Percentiles rank a stretch among this genome's conserved stretches.
Evolutionary conservation across 2,113 vertebrate species (phyloP).

Genomic region (Catagonus wagneri): DNA sequence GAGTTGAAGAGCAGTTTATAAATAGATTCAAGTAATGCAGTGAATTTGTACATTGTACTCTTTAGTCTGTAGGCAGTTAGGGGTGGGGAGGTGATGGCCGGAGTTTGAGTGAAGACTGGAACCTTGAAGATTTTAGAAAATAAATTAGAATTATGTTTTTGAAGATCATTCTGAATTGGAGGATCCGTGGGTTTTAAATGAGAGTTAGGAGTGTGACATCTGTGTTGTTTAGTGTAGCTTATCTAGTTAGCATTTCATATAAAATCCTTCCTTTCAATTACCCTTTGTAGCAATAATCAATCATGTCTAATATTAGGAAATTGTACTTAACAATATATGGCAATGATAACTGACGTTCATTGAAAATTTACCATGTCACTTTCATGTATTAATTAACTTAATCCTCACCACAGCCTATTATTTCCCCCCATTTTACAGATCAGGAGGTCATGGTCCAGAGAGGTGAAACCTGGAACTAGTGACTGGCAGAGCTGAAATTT

Average conservation of each 20-base stretch:
- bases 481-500: background rate
- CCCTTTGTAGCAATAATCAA: background rate
- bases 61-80: background rate
- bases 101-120: background rate
- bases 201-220: background rate
- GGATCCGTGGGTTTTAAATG: background rate
- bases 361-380: background rate
- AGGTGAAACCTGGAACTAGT: background rate
- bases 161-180: background rate
- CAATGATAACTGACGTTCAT: background rate
- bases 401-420: background rate
- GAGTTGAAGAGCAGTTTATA: background rate
- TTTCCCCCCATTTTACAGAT: background rate
- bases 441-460: background rate
- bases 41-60: background rate
- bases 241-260: background rate
- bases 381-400: background rate
- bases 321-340: background rate
- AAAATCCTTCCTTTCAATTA: background rate
- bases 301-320: background rate
- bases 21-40: background rate
- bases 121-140: background rate
- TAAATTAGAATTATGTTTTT: background rate
- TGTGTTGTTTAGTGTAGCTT: background rate
- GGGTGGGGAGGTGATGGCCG: background rate